Percentiles rank a stretch among this genome's conserved stretches.
Conservation (phyloP, 2,113 vertebrate species). For the Cyrtonyx montezumae region DNA sequence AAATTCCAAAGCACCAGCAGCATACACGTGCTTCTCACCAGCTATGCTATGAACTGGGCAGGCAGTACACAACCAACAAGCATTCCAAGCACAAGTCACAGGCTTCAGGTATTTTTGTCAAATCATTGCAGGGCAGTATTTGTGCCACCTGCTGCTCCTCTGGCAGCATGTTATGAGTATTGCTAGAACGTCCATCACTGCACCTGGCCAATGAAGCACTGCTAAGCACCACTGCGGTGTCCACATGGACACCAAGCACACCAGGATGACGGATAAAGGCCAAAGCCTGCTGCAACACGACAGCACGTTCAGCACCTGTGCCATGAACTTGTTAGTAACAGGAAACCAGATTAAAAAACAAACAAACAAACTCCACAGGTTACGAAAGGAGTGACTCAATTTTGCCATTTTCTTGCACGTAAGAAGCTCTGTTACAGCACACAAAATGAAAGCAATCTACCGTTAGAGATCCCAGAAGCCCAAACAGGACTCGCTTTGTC, state of each 20-base stretch:
- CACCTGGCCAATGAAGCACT: accelerated
- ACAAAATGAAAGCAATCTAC: neutral
- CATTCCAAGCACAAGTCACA: neutral
- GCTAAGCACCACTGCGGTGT: accelerated
- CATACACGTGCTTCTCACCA: neutral
- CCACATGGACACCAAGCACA: neutral
- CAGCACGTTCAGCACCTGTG: neutral
- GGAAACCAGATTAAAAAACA: neutral
- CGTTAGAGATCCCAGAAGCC: neutral
- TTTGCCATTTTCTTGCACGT: neutral
- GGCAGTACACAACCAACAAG: neutral
- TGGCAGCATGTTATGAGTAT: accelerated
- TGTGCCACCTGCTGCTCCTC: neutral
- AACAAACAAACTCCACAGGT: neutral
- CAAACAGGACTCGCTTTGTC: neutral
- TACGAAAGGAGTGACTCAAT: neutral
- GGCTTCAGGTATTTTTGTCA: neutral
- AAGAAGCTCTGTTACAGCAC: neutral
- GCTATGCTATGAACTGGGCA: neutral
- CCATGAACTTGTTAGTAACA: neutral
- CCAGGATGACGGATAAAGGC: neutral
- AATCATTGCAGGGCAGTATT: neutral
- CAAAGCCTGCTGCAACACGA: neutral
- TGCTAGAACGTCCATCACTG: neutral
- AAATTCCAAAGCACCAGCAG: constrained; percentile 40